Evolutionary conservation across 2,888 invertebrate genomes (phyloP).

Genomic region (Machimus rusticus): DNA sequence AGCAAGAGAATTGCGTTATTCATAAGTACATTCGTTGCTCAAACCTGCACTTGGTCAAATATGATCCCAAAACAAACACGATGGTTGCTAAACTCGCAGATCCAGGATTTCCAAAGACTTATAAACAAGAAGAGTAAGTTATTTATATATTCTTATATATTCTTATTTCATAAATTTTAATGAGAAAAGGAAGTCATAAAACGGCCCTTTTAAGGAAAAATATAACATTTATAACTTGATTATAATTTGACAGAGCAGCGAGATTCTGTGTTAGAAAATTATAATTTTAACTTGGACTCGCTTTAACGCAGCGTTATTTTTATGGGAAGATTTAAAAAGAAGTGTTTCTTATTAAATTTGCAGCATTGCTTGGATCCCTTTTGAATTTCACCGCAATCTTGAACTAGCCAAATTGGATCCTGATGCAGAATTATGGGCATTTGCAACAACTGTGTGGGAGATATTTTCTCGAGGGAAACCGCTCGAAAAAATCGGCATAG

Average conservation of each 20-base stretch:
- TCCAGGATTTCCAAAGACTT: slow-evolving; percentile 74
- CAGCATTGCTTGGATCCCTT: slow-evolving; percentile 76
- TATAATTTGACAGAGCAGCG: too few relatives aligned
- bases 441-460: slow-evolving; percentile 92
- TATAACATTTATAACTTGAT: too few relatives aligned
- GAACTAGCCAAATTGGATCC: slow-evolving; percentile 71
- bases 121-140: slow-evolving; percentile 71
- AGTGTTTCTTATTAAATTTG: neutral
- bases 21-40: slow-evolving; percentile 87
- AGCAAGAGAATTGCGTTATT: slow-evolving; percentile 80
- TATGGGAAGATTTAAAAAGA: too few relatives aligned
- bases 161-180: too few relatives aligned
- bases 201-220: neutral
- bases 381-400: slow-evolving; percentile 78
- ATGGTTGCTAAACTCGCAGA: slow-evolving; percentile 84
- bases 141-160: neutral
- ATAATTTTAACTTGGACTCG: too few relatives aligned
- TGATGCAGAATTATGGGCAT: slow-evolving; percentile 88
- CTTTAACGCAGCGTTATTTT: too few relatives aligned
- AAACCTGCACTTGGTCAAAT: slow-evolving; percentile 79
- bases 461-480: slow-evolving; percentile 82
- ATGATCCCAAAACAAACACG: slow-evolving; percentile 68
- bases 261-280: too few relatives aligned
- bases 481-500: slow-evolving; percentile 55
- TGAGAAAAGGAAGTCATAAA: neutral